Conservation (phyloP, 64 coral and sea anemone genomes). For the Montipora sp. region DNA sequence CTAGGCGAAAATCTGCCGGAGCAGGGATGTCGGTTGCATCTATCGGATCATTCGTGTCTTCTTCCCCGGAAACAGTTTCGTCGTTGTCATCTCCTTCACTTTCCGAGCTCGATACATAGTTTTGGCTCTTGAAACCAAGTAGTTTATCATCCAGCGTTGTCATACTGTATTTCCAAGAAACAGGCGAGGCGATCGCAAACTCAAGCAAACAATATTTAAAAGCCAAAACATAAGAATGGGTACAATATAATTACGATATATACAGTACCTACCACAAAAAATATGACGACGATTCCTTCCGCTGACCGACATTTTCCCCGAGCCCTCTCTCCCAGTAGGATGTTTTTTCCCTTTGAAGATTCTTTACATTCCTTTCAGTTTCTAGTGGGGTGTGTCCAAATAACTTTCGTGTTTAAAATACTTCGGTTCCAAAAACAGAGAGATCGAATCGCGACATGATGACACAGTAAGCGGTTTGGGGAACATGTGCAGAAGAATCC, state of each 20-base stretch:
- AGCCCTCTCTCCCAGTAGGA: not conserved
- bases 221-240: too few relatives aligned
- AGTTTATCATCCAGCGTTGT: constrained; percentile 87
- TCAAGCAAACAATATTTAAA: too few relatives aligned
- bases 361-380: not conserved
- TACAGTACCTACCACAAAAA: not conserved
- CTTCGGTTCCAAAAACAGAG: not conserved
- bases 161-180: constrained; percentile 17
- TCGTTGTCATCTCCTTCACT: constrained; percentile 87
- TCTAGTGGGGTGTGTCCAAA: not conserved
- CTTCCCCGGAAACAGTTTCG: not conserved
- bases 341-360: not conserved
- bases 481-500: not conserved
- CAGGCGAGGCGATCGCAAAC: too few relatives aligned
- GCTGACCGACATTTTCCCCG: not conserved
- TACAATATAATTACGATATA: too few relatives aligned
- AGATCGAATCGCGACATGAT: not conserved
- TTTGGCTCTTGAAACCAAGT: constrained; percentile 87
- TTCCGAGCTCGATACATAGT: constrained; percentile 97
- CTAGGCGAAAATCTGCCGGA: constrained; percentile 49
- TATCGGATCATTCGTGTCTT: constrained; percentile 1
- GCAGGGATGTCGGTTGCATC: not conserved
- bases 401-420: constrained; percentile 2
- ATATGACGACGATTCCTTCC: not conserved
- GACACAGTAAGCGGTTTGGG: not conserved